Evolutionary conservation across 2,113 vertebrate species (phyloP), one percentile per base, ranked within the genome.

Genomic region (Chinchilla lanigera): DNA sequence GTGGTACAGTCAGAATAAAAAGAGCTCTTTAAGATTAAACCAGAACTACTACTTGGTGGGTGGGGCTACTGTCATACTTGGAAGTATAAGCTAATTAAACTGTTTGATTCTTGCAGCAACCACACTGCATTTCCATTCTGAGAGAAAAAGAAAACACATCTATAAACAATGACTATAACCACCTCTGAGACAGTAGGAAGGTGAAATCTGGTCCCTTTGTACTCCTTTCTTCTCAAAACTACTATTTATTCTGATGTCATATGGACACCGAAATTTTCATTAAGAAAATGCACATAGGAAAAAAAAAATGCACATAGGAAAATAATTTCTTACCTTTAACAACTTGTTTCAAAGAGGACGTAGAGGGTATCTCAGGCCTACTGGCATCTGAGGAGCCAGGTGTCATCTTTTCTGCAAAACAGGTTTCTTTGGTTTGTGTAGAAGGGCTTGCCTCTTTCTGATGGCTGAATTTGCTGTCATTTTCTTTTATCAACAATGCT

Each of bases 321-420:
- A 87, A 50, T n/a, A 30, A 35, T 30, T 38, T 96, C 96, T 98
- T 98, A 99, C 99, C 99, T 99, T 99, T 99, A 77, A 96, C 92
- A 10, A 96, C 86, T 0, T 96, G 98, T 97, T 99, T 99, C 0
- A 95, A n/a, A 56, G 98, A 86, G 26, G 99, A 99, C 0, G 98
- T 99, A 19, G 99, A 99, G 1, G 99, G 99, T 35, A 98, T 98
- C 35, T 98, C 98, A 22, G 58, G 83, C 54, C 56, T 90, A 41
- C 12, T 19, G 4, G 54, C 33, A 52, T 83, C 56, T 41, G 90
- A 75, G 3, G 96, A 14, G 65, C 96, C 65, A 98, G 97, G 94
- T 65, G 35, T 81, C 93, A 97, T n/a, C 97, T 71, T 60, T 65
- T 1, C 90, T 56, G 63, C 0, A 0, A 0, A 47, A 54, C 41